Evolutionary conservation across 2,113 vertebrate species (phyloP).

Genomic region (Furnarius figulus): DNA sequence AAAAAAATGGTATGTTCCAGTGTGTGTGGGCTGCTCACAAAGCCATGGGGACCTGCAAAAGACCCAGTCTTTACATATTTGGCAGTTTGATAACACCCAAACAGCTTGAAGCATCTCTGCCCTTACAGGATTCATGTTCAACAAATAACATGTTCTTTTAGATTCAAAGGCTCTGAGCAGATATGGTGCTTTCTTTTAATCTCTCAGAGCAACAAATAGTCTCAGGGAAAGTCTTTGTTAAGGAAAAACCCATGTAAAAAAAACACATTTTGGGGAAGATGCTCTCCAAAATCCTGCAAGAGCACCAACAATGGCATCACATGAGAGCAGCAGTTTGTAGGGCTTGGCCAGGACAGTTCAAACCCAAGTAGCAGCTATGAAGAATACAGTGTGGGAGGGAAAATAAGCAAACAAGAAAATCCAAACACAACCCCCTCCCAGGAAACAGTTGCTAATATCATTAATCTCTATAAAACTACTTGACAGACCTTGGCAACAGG

Average conservation of each 20-base stretch:
- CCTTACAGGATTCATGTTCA: background rate
- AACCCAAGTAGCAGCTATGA: background rate
- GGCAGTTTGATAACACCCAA: background rate
- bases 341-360: background rate
- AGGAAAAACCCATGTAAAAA: background rate
- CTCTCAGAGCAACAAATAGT: background rate
- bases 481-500: background rate
- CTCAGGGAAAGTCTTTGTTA: background rate
- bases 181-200: background rate
- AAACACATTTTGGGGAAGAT: background rate
- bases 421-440: background rate
- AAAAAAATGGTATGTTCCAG: background rate
- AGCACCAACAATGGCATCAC: background rate
- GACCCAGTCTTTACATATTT: background rate
- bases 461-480: background rate
- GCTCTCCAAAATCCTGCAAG: background rate
- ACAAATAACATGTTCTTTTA: background rate
- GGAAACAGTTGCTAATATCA: background rate
- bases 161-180: background rate
- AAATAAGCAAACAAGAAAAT: background rate
- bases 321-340: background rate
- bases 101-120: background rate
- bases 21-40: background rate
- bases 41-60: background rate
- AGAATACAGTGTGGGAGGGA: background rate